These are phyloP conservation scores for Drosophila yooni DNA, from an alignment of 2,888 invertebrate species.

Conservation along the genomic window DNA sequence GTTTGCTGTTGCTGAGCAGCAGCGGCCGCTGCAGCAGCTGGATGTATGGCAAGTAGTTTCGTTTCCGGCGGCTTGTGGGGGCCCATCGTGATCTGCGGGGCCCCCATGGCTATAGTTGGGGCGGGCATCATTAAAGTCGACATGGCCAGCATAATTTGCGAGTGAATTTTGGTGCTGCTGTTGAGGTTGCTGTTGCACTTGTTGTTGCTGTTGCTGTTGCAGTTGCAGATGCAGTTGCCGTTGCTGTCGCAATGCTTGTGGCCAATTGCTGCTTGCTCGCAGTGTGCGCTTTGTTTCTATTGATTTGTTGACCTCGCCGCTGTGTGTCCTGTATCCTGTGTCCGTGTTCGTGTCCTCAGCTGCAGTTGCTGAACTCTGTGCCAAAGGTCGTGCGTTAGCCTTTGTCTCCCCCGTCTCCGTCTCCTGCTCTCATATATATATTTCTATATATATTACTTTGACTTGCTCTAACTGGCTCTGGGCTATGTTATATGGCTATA, in stretches of 20 bases:
- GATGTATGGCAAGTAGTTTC: slow-evolving; percentile 85
- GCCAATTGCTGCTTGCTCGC: slow-evolving; percentile 50
- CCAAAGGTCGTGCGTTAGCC: slow-evolving; percentile 81
- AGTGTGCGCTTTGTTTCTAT: slow-evolving; percentile 57
- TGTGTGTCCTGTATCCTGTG: slow-evolving; percentile 11
- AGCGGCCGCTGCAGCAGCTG: slow-evolving; percentile 81
- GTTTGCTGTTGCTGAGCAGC: slow-evolving; percentile 80
- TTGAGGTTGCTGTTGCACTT: slow-evolving; percentile 22
- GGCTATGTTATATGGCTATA: slow-evolving; percentile 53
- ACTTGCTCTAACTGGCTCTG: slow-evolving; percentile 46
- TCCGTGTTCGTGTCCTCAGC: slow-evolving; percentile 40
- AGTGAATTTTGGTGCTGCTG: slow-evolving; percentile 74
- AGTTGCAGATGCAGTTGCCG: slow-evolving; percentile 5
- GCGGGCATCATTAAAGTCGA: slow-evolving; percentile 86
- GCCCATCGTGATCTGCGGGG: slow-evolving; percentile 85
- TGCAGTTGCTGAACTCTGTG: slow-evolving; percentile 72
- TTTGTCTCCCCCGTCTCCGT: slow-evolving; percentile 64
- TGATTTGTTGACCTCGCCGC: slow-evolving; percentile 67
- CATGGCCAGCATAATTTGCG: slow-evolving; percentile 85
- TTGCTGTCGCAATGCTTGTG: slow-evolving; percentile 18
- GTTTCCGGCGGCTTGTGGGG: slow-evolving; percentile 85
- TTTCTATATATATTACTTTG: slow-evolving; percentile 33
- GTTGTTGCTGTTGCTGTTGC: slow-evolving; percentile 26
- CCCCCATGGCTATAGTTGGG: slow-evolving; percentile 85
- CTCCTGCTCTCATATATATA: slow-evolving; percentile 8